Base-by-base conservation (phyloP, 92 coral and sea anemone species). In the Micromussa lordhowensis region DNA sequence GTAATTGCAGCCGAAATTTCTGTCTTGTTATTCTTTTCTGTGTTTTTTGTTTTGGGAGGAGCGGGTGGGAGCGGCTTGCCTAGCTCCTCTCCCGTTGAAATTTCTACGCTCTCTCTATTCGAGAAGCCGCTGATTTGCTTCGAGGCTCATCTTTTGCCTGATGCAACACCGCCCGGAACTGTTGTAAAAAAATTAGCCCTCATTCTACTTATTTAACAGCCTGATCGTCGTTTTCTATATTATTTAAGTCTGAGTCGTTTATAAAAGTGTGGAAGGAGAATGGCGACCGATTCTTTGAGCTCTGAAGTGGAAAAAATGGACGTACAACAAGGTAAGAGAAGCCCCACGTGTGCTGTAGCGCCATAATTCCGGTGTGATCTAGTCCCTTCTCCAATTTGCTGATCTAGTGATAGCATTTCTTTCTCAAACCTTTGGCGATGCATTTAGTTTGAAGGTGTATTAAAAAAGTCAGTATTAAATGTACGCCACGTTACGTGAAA, bases 161-260 rank as follows among this genome's bases (percentile, higher is more conserved):
- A 88, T 84, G 91, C 87, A 91, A 91, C 89, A 73, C 82, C 79
- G 58, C 78, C 77, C 63, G 84, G 57, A 24, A 24, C 54, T 38
- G 79, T 70, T 80, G 83, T 22, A 75, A 73, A 48, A 73, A 48
- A 49, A 28, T 13, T 24, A 29, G 11, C 4, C 31, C 7, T 24
- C 5, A 29, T 73, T 36, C n/a, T 35, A 35, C 49, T 73, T 34
- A 73, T 73, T 73, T 32, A 8, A 34, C 38, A 73, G 15, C 28
- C 15, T 40, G 15, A 16, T 19, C 30, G 22, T 77, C 48, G 13
- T 48, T 57, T 75, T 75, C 74, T 11, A 8, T 1, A 36, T 64
- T 28, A 58, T n/a, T 71, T 57, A 14, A 53, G n/a, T 53, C 10
- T 17, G 22, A 31, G 24, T 53, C 61, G 38, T 36, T 24, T 16